A percentile compares a stretch with the other conserved stretches of the same genome.
Evolutionary conservation across 2,113 vertebrate species (phyloP).

Genomic region (Ochotona curzoniae): DNA sequence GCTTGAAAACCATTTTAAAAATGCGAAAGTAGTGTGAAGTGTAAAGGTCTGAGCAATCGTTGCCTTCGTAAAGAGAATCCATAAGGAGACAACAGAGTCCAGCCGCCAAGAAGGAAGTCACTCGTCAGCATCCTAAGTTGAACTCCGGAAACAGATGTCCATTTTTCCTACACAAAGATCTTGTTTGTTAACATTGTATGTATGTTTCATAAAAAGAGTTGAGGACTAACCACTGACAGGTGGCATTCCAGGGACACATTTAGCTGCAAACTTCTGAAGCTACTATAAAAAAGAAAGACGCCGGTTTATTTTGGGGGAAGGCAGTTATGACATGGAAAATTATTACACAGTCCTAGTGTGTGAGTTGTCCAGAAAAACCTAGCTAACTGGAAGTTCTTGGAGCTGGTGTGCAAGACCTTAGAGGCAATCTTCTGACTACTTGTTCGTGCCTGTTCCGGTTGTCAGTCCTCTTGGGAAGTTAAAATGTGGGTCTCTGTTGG

Average conservation of each 20-base stretch:
- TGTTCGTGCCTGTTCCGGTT: neutral
- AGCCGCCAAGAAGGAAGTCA: slow-evolving; percentile 8
- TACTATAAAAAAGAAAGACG: slow-evolving; percentile 17
- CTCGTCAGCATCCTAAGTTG: slow-evolving; percentile 40
- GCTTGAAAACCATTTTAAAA: slow-evolving; percentile 39
- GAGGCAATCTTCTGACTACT: neutral
- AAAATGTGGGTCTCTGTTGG: neutral
- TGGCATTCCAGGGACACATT: neutral
- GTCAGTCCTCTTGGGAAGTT: neutral
- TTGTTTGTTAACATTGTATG: neutral
- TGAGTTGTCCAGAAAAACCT: slow-evolving; percentile 26
- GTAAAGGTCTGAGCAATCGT: neutral
- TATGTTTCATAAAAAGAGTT: slow-evolving; percentile 26
- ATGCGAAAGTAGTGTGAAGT: neutral
- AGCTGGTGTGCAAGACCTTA: neutral
- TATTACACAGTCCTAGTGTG: neutral
- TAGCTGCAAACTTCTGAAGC: slow-evolving; percentile 9
- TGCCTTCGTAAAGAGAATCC: neutral
- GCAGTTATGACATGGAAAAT: slow-evolving; percentile 29
- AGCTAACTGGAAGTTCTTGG: neutral
- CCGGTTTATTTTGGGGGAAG: slow-evolving; percentile 9
- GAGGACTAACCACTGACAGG: slow-evolving; percentile 1
- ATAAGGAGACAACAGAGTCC: neutral
- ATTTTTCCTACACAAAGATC: slow-evolving; percentile 15
- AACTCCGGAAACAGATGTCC: neutral